Evolutionary conservation across 2,113 vertebrate genomes (phyloP), one percentile per base, ranked within the genome.

Genomic region (Tenebrosternarchus preto): DNA sequence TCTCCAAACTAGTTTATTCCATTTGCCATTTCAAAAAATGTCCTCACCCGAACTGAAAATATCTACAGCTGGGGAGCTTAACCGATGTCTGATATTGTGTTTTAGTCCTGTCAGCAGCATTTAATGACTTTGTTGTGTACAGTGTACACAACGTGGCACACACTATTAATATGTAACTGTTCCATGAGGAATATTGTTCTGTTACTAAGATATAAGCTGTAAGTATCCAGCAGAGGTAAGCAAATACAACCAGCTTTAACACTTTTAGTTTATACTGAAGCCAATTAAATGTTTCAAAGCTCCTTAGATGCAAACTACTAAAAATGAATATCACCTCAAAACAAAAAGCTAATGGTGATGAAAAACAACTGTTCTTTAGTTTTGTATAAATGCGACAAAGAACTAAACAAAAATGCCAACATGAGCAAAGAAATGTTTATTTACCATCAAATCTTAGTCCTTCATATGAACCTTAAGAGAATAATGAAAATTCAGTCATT

Each of bases 261-360:
- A 86, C 83, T 86, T 88, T 89, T 86, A 90, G 85, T 86, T 81
- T 85, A 87, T 82, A 86, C 85, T 80, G 90, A 82, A 74, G 85
- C 86, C 91, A 90, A 89, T 90, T 82, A 90, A 90, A 86, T 87
- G 87, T 84, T 81, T 81, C 73, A 85, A 73, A 86, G 84, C 87
- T 86, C 89, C 85, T 86, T 87, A 79, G 85, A 89, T 86, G 87
- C 88, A 91, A 91, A 92, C 84, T 86, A 82, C 86, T 79, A 87
- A 25, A 82, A 82, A 68, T 15, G 12, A 50, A 50, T 12, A 15
- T 50, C 43, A 50, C 12, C 43, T 50, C 8, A 50, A 50, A 50
- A 15, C 11, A 50, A 15, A 2, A 50, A 50, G n/a, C 8, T 50
- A 3, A 50, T 15, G 43, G 15, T 11, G 15, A 9, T 50, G 12